Base-by-base conservation (phyloP, 2,113 vertebrate genomes). In the Ctenomys sociabilis region DNA sequence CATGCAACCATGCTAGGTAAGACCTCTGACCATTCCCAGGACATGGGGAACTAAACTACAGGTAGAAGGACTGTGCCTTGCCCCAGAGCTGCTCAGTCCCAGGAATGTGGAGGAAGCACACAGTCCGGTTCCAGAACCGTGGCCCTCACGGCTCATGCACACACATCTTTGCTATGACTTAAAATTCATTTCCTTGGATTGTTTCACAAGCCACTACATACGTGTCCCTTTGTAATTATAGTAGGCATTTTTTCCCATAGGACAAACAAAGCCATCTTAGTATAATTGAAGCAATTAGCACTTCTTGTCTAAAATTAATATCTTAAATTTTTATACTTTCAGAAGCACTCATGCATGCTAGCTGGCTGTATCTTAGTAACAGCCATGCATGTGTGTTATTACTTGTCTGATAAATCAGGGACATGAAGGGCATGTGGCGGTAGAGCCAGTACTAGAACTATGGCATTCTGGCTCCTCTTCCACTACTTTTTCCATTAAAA, bases 191-290 rank as follows among this genome's bases (percentile, higher is more conserved):
- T 85, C 78, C 82, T 70, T 89, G 40, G 52, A 68, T 90, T 90
- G 73, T 77, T 78, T 83, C 75, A 70, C 57, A 92, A 77, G 64
- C 17, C 16, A 81, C 64, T 54, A 82, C 86, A 70, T 86, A 82
- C 45, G 92, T 83, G 59, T 86, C 72, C 37, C 24, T 94, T 88
- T 92, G 54, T 75, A 89, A 94, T 88, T 80, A 81, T 26, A 81
- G 13, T 80, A 49, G 35, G 28, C 21, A 52, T 85, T 68, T 88
- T 87, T 72, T 70, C 49, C 52, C 81, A 86, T 5, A 59, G 32
- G 73, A 86, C 30, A 61, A 83, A 85, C 1, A 49, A 19, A 90
- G 72, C 1, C 35, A 77, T 88, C 81, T 68, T 90, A 49, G 24
- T 82, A 52, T 85, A 80, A 94, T 82, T 73, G 85, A 81, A 90